Evolutionary conservation across 2,797 vertebrate species (phyloP).

Genomic region (Nothura maculosa): DNA sequence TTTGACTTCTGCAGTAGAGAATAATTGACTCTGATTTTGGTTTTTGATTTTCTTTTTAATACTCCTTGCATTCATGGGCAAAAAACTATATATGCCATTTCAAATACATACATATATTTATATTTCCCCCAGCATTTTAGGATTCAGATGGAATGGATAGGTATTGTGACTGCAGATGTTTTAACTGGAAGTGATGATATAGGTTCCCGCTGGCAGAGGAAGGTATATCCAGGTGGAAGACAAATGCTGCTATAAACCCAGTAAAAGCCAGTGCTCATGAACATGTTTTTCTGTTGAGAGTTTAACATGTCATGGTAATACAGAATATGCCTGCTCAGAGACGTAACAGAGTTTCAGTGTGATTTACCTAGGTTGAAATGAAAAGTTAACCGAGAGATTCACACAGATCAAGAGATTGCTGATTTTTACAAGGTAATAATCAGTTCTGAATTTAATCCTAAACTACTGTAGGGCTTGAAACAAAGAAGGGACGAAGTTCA

Average conservation of each 20-base stretch:
- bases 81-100: neutral
- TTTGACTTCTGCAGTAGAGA: neutral
- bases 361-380: conserved; percentile 21
- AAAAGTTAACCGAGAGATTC: neutral
- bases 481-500: neutral
- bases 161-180: neutral
- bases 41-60: neutral
- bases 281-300: neutral
- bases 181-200: neutral
- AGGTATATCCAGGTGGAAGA: neutral
- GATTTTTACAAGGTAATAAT: neutral
- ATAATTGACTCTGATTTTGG: neutral
- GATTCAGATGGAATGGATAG: neutral
- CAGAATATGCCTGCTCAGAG: neutral
- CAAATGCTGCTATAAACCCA: neutral
- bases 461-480: neutral
- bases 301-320: neutral
- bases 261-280: neutral
- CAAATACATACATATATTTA: neutral
- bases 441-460: neutral
- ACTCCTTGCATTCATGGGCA: neutral
- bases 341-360: neutral
- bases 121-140: neutral
- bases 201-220: neutral
- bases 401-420: neutral